A percentile compares a stretch with the other conserved stretches of the same genome.
phyloP scores from a whole-genome alignment of 1,140 invertebrate species.

The Centruroides vittatus region DNA sequence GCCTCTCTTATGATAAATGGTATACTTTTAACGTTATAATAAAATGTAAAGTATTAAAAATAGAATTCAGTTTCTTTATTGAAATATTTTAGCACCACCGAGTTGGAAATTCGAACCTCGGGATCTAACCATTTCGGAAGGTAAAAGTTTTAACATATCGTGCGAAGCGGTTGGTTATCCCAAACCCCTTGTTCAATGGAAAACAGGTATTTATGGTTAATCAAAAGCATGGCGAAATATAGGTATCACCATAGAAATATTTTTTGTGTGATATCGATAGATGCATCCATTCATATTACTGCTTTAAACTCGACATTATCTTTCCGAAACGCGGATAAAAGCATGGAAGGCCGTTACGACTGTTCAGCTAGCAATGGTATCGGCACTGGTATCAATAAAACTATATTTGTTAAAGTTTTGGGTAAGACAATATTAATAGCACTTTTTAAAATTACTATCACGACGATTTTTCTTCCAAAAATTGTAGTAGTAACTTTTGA shows the following conservation, averaged over 20 bases:
- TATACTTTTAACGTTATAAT: not conserved
- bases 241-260: not conserved
- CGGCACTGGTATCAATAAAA: slow-evolving; percentile 6
- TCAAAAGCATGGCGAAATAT: too few species aligned
- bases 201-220: not conserved
- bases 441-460: too few species aligned
- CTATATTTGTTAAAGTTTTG: slow-evolving; percentile 6
- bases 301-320: not conserved
- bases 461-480: too few species aligned
- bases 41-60: too few species aligned
- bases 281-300: not conserved
- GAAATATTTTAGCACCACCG: slow-evolving; percentile 1
- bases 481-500: too few species aligned
- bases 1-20: slow-evolving; percentile 8
- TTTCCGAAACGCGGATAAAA: slow-evolving; percentile 1
- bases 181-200: slow-evolving; percentile 1
- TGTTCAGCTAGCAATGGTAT: slow-evolving; percentile 9
- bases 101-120: slow-evolving; percentile 1
- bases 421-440: slow-evolving; percentile 8
- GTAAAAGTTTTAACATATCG: not conserved
- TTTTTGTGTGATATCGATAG: not conserved
- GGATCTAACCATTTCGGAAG: slow-evolving; percentile 5
- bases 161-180: slow-evolving; percentile 5
- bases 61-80: too few species aligned
- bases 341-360: slow-evolving; percentile 6